Base-by-base conservation (phyloP, 2,888 invertebrate species). In the Agonopterix arenella region DNA sequence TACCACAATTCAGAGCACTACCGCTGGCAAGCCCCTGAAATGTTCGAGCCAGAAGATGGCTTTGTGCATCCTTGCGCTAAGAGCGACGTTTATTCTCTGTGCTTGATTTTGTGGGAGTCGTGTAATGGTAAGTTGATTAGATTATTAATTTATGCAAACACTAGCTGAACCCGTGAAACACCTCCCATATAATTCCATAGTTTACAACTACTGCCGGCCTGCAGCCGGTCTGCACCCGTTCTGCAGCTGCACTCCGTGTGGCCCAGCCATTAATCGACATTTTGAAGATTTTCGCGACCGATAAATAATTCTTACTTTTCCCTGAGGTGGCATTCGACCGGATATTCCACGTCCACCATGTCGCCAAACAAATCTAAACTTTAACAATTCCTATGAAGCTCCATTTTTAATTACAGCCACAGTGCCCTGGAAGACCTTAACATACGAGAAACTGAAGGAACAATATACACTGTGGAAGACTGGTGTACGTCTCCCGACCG, bases 21-120 rank as follows among this genome's bases (percentile, higher is more conserved):
- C 58, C 70, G 78, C 11, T 90, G 89, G 89, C 85, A 83, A 9
- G 86, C 89, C 1, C 89, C 89, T 0, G 89, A 90, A 56, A 51
- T 89, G 56, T 90, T 84, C 53, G 65, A 64, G 3, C 76, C 83
- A 0, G 80, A 73, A 0, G 66, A 71, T 0, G 81, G 77, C 0
- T 52, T 70, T 40, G 86, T 90, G 40, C 66, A 76, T 37, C 77
- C 82, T 0, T 85, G 88, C 55, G 72, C 78, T 0, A 80, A 64
- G 53, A 84, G 77, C 47, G 89, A 88, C 47, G 88, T 84, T 0
- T 90, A 89, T 52, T 84, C 89, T 0, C 65, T 90, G 1, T 73
- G 78, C 42, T 47, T 88, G 46, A 60, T 89, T 3, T 62, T 90
- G 1, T 89, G 85, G 89, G 89, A 90, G 60, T 70, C 83, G 52